phyloP scores from a whole-genome alignment of 2,113 vertebrate genomes.

The Alexandromys fortis region DNA sequence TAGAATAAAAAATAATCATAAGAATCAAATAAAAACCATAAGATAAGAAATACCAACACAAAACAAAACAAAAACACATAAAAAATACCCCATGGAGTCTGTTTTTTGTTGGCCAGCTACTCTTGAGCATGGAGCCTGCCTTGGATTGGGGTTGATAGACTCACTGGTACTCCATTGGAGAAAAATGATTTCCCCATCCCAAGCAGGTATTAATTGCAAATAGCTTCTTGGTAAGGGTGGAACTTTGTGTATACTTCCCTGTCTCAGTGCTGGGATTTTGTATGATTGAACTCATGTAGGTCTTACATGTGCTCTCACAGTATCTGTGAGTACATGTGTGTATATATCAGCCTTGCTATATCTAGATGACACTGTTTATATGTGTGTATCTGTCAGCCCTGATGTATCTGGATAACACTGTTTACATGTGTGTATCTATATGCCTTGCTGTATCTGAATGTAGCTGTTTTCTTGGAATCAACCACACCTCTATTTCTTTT shows the following conservation, averaged over 20 bases:
- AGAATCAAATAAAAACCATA: background rate
- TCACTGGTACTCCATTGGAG: background rate
- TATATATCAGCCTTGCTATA: background rate
- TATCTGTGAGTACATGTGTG: background rate
- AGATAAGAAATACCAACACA: background rate
- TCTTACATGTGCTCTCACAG: background rate
- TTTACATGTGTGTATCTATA: background rate
- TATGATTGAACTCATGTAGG: background rate
- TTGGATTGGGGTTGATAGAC: background rate
- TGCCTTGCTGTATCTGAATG: background rate
- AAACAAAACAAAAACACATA: background rate
- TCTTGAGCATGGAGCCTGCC: background rate
- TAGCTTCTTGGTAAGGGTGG: background rate
- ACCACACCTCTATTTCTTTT: background rate
- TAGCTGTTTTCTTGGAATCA: background rate
- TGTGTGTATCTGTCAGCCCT: too few species aligned
- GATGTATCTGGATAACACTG: background rate
- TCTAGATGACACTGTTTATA: background rate
- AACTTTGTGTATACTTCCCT: background rate
- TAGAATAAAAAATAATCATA: background rate
- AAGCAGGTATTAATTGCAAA: background rate
- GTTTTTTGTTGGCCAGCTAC: background rate
- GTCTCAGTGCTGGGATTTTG: background rate
- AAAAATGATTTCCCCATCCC: background rate
- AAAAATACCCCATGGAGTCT: background rate